Conservation (phyloP, 2,113 vertebrate species). For the Sclerurus mexicanus region DNA sequence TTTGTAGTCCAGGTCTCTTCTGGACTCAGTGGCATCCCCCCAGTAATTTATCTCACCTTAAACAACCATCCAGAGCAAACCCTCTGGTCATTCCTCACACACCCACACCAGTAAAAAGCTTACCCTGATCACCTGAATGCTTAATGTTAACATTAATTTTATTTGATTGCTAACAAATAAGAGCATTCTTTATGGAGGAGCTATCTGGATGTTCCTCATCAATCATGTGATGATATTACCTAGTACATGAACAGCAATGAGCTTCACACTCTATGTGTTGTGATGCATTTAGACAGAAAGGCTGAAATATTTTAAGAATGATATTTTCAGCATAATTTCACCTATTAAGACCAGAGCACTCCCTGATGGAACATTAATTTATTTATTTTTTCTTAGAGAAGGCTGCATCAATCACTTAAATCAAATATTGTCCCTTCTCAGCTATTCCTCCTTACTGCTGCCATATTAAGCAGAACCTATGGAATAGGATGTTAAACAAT, state of each 20-base stretch:
- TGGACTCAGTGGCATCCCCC: background rate
- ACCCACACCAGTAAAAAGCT: background rate
- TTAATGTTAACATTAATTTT: background rate
- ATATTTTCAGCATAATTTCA: background rate
- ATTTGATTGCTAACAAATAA: background rate
- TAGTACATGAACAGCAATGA: background rate
- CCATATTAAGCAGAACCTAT: background rate
- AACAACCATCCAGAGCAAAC: background rate
- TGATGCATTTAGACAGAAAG: background rate
- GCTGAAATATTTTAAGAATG: background rate
- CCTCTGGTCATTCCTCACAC: background rate
- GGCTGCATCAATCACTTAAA: background rate
- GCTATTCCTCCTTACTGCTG: background rate
- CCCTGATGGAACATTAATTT: background rate
- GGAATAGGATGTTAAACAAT: background rate
- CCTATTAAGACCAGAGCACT: background rate
- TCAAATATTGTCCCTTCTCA: background rate
- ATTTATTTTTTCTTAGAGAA: background rate
- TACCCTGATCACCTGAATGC: background rate
- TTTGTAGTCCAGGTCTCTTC: background rate
- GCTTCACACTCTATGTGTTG: background rate
- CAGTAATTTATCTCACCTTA: background rate
- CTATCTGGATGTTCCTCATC: background rate
- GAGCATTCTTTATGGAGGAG: background rate
- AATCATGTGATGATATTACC: background rate